Base-by-base conservation (phyloP, 2,113 vertebrate species). In the Cinclus mexicanus region DNA sequence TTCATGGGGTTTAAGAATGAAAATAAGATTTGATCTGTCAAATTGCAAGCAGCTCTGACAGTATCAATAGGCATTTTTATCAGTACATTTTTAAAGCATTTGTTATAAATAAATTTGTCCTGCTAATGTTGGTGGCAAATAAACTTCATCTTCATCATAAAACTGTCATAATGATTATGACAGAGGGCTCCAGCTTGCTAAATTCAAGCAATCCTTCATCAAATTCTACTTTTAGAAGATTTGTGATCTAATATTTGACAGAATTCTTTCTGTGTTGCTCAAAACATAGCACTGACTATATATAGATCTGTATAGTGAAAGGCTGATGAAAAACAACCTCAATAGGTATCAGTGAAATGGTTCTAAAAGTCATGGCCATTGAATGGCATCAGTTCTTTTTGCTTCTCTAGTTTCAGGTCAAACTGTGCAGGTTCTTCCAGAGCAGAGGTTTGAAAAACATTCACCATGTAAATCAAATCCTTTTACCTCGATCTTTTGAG, bases 21-120 rank as follows among this genome's bases (percentile, higher is more conserved):
- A 98, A 98, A 97, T 98, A 98, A 98, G 98, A 98, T 98, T 99
- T 99, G 99, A 99, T 99, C 99, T 98, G 98, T 99, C 98, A 98
- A 98, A 98, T 98, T 97, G 98, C 95, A 98, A 93, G 98, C 94
- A 75, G 86, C 94, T 96, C 89, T 97, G 97, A 98, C 97, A 96
- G 76, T 97, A 96, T 97, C 97, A 97, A 91, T 96, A 60, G 94
- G 96, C 68, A 64, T 96, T 98, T 97, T 97, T 97, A 98, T 98
- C 96, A 96, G 84, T 96, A 96, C 82, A 90, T 97, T 98, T 98
- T 98, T 97, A 94, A 97, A 69, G 93, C 97, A 84, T 97, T 97
- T 91, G 92, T 98, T 97, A 97, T 97, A 97, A 98, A 97, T 98
- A 97, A 97, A 97, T 98, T 98, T 98, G 98, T 98, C 97, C 94